Evolutionary conservation across 2,888 invertebrate genomes (phyloP).

Genomic region (Drosophila mettleri): DNA sequence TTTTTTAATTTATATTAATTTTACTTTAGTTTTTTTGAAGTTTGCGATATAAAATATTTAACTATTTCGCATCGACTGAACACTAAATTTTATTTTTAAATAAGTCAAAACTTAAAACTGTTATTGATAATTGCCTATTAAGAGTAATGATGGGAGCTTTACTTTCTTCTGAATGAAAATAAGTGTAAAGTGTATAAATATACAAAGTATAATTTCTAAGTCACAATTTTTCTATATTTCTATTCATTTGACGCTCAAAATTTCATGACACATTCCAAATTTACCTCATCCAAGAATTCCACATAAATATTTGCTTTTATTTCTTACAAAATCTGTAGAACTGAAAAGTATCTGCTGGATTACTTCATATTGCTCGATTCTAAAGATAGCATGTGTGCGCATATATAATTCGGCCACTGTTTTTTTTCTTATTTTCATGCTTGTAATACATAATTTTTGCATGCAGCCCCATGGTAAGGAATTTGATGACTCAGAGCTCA

Average conservation of each 20-base stretch:
- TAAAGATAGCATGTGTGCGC: constrained; percentile 20
- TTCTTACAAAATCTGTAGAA: constrained; percentile 3
- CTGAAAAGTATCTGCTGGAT: not conserved
- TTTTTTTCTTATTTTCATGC: constrained; percentile 5
- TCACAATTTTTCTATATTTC: not conserved
- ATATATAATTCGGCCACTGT: constrained; percentile 16
- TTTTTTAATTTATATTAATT: not conserved
- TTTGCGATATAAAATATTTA: too few species aligned
- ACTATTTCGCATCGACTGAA: too few species aligned
- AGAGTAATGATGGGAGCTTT: too few species aligned
- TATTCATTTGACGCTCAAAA: not conserved
- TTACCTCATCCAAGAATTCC: not conserved
- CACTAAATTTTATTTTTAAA: too few species aligned
- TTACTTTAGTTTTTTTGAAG: too few species aligned
- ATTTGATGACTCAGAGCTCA: constrained; percentile 67
- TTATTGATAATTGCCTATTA: too few species aligned
- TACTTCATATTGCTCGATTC: constrained; percentile 25
- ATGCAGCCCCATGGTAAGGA: constrained; percentile 46
- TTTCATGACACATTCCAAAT: not conserved
- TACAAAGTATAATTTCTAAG: too few species aligned
- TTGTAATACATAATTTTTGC: constrained; percentile 52
- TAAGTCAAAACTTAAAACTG: too few species aligned
- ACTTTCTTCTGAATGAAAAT: too few species aligned
- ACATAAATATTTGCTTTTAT: constrained; percentile 8
- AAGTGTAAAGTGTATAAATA: too few species aligned